Base-by-base conservation (phyloP, 2,113 vertebrate genomes). In the Grantiella picta region DNA sequence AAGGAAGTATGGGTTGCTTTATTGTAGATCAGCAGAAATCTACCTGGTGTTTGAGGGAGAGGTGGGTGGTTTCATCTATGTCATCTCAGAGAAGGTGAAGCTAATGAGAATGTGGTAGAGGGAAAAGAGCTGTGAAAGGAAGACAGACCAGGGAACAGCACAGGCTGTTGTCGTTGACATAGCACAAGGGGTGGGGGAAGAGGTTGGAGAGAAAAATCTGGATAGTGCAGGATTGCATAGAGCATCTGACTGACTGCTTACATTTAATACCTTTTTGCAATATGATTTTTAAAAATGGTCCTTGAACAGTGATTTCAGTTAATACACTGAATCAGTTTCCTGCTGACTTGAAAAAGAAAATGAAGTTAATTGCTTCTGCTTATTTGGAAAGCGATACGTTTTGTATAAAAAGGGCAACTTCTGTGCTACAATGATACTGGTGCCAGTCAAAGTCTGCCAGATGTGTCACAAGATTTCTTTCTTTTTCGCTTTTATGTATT, bases 331-430 rank as follows among this genome's bases (percentile, higher is more conserved):
- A 93, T 94, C 78, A 7, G 56, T 82, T 72, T 76, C 64, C 78
- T 84, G 73, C 49, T 52, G 47, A 27, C 89, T 93, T 86, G 64
- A 94, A 65, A 53, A 47, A 86, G 36, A 61, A 60, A 77, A 65
- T 53, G 23, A 91, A 95, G 78, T 95, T 96, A 83, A 88, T 90
- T 17, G 36, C 23, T 84, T 91, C 40, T 85, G 89, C 84, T 94
- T 60, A 28, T 91, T 82, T 72, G 82, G 83, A 63, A 73, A 88
- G 81, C 92, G 57, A 17, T 68, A 40, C 57, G 38, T 71, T 92
- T 90, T 91, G 84, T 84, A 61, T 57, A 21, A 85, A 89, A 83
- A 77, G 70, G 89, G 52, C 79, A 81, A 52, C 57, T 92, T 85
- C 44, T 86, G 36, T 84, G 38, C 44, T 90, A n/a, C 60, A 35